Evolutionary conservation across 2,888 invertebrate species (phyloP), one percentile per base, ranked within the genome.

Genomic region (Anoplius nigerrimus): DNA sequence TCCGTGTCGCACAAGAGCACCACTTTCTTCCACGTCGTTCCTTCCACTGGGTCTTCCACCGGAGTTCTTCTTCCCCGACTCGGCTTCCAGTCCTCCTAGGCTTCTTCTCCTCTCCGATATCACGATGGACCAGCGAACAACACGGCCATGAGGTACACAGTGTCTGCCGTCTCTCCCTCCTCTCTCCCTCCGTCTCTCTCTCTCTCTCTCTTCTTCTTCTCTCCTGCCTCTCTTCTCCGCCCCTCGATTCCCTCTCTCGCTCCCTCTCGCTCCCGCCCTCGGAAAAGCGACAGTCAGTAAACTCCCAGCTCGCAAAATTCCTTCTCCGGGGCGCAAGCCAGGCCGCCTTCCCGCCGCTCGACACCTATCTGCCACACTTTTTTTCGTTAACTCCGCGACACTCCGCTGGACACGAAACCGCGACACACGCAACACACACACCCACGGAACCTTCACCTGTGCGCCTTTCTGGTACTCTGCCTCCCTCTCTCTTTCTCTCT

Each of bases 111-210:
- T 53, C 6, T 5, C 13, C 78, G 72, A 62, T 75, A 77, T 77
- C 75, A 73, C 70, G 72, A 71, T 63, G 66, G 65, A 53, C 68
- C 68, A 63, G 68, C 67, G 64, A 64, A 76, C 69, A 76, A 70
- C 76, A 72, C 72, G 69, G 72, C 77, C 77, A 78, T 78, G 78
- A 75, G 78, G 74, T 59, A 66, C 74, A 60, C 74, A 52, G 46
- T 60, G 58, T 48, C 66, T 72, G 69, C 65, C 62, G 51, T 24
- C 61, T 54, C 51, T 56, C 56, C 42, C 42, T 57, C 20, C 56
- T 48, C 42, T 57, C 20, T 18, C 43, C 18, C 13, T 20, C 20
- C 22, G 18, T 52, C 62, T 55, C 53, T 52, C 54, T 52, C 48
- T 53, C 54, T 34, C 42, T 27, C 21, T 21, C 53, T 57, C 24